phyloP scores from a whole-genome alignment of 2,888 invertebrate genomes.

The Pollenia angustigena region DNA sequence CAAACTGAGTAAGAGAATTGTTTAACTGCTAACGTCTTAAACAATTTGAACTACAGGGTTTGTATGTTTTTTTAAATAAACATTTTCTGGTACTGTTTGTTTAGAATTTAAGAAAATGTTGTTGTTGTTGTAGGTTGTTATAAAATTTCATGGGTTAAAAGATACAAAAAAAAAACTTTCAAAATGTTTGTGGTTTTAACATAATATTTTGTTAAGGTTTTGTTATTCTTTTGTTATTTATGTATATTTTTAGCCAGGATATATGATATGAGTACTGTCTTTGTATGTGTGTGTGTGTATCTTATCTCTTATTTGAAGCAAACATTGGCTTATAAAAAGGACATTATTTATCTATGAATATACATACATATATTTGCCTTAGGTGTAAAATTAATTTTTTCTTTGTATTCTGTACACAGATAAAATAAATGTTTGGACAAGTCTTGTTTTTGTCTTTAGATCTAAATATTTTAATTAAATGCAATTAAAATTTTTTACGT shows the following conservation, averaged over 20 bases:
- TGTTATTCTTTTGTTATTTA: conserved; percentile 8
- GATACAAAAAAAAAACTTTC: conserved; percentile 1
- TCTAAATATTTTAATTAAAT: conserved; percentile 63
- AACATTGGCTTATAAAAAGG: conserved; percentile 50
- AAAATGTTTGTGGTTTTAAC: conserved; percentile 63
- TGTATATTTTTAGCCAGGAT: conserved; percentile 2
- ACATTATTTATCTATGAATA: conserved; percentile 65
- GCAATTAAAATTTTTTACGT: conserved; percentile 48
- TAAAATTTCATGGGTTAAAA: conserved; percentile 50
- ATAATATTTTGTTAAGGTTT: conserved; percentile 63
- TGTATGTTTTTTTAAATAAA: conserved; percentile 10
- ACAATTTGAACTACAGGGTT: neutral
- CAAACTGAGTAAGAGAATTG: too few species aligned
- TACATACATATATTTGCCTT: conserved; percentile 58
- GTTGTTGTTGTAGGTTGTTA: conserved; percentile 40
- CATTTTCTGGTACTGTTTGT: conserved; percentile 42
- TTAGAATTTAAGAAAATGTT: conserved; percentile 56
- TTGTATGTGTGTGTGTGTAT: neutral
- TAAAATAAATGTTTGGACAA: conserved; percentile 43
- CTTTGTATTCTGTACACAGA: neutral
- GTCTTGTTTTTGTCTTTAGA: conserved; percentile 20
- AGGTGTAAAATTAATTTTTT: conserved; percentile 44
- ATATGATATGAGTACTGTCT: conserved; percentile 10
- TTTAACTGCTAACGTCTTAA: too few species aligned
- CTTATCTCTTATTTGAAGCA: conserved; percentile 17